Evolutionary conservation across 2,888 invertebrate species (phyloP).

Genomic region (Caenorhabditis doughertyi): DNA sequence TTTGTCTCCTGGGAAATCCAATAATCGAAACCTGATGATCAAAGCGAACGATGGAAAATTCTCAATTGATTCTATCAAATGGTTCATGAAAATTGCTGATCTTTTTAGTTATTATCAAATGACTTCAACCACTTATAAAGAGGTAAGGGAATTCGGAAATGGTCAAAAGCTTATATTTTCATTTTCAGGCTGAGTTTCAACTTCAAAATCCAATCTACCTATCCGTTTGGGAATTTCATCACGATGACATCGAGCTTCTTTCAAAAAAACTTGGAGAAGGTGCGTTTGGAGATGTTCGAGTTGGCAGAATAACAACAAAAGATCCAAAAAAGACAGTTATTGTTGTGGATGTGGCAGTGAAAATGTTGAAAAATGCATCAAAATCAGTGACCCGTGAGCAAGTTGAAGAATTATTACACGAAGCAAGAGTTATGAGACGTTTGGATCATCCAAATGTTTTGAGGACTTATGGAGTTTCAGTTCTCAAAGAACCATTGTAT

Average conservation of each 20-base stretch:
- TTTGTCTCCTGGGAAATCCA: conserved; percentile 16
- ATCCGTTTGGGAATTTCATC: conserved; percentile 44
- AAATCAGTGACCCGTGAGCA: conserved; percentile 23
- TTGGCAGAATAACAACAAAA: conserved; percentile 28
- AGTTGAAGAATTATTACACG: conserved; percentile 36
- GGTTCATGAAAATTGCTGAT: conserved; percentile 35
- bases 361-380: conserved; percentile 39
- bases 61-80: conserved; percentile 23
- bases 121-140: conserved; percentile 11
- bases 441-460: conserved; percentile 48
- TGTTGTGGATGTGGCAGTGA: conserved; percentile 40
- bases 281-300: conserved; percentile 52
- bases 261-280: conserved; percentile 46
- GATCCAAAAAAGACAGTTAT: conserved; percentile 11
- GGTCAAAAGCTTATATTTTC: background rate
- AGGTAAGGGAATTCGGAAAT: background rate
- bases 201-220: conserved; percentile 15
- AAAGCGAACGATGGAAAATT: conserved; percentile 21
- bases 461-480: conserved; percentile 37
- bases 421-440: conserved; percentile 42
- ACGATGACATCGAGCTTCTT: conserved; percentile 45
- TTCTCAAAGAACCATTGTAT: conserved; percentile 38
- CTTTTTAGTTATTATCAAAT: conserved; percentile 25
- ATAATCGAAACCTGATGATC: conserved; percentile 21
- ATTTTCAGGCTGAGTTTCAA: conserved; percentile 44